Conservation (phyloP, 1,140 invertebrate species). For the Scylla paramamosain region DNA sequence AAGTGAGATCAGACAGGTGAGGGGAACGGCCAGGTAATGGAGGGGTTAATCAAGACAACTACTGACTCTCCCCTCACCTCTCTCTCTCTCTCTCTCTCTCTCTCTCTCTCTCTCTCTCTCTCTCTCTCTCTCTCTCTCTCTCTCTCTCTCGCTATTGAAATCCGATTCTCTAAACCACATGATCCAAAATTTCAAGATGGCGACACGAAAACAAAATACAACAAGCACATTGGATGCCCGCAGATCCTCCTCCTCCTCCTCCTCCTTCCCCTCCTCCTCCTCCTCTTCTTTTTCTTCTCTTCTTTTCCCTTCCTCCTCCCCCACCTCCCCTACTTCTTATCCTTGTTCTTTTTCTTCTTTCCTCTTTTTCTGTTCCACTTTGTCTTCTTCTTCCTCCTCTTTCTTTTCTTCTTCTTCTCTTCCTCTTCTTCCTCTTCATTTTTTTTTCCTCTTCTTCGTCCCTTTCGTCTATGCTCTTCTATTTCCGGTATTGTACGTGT, state of each 20-base stretch:
- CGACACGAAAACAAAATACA: constrained; percentile 8
- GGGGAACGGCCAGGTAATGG: too few relatives aligned
- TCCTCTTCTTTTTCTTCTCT: neutral
- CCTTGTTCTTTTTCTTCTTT: neutral
- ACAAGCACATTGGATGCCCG: neutral
- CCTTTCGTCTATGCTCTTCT: too few relatives aligned
- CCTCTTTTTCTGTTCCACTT: neutral
- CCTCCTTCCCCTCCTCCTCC: neutral
- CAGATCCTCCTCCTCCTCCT: neutral
- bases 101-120: too few relatives aligned
- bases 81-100: too few relatives aligned
- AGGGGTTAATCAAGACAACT: too few relatives aligned
- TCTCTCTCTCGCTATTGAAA: too few relatives aligned
- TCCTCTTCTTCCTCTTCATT: neutral
- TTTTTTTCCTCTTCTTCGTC: neutral
- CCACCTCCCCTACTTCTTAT: neutral
- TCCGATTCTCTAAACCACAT: neutral
- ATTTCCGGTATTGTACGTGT: too few relatives aligned
- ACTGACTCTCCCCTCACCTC: too few relatives aligned
- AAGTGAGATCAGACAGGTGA: too few relatives aligned
- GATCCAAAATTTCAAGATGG: neutral
- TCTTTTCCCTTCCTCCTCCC: neutral
- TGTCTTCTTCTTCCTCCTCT: neutral
- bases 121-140: too few relatives aligned
- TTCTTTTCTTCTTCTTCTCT: neutral